Conservation (phyloP, 2,888 invertebrate genomes). For the Synergus gifuensis region DNA sequence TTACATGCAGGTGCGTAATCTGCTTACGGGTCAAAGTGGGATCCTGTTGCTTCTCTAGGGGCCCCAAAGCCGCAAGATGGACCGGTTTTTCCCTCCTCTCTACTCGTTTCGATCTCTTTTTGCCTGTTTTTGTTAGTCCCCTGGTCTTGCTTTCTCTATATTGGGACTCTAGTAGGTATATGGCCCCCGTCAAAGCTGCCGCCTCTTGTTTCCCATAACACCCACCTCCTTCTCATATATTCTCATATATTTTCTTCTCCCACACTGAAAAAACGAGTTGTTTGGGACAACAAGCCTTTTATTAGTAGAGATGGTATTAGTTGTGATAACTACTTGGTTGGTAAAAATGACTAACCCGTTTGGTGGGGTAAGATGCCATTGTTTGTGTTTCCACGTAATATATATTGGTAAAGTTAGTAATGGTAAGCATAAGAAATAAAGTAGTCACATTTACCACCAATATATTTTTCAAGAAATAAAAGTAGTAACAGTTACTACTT, state of each 20-base stretch:
- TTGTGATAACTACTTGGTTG: too few relatives aligned
- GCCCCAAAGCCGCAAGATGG: slow-evolving; percentile 49
- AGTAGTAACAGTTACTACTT: too few relatives aligned
- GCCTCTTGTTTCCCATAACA: slow-evolving; percentile 56
- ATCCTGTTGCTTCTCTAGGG: slow-evolving; percentile 42
- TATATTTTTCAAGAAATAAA: too few relatives aligned
- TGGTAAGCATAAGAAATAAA: too few relatives aligned
- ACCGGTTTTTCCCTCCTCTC: slow-evolving; percentile 54
- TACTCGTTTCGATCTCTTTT: slow-evolving; percentile 41
- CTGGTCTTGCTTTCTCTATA: slow-evolving; percentile 62
- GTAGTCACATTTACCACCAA: too few relatives aligned
- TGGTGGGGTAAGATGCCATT: too few relatives aligned
- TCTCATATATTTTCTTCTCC: slow-evolving; percentile 43
- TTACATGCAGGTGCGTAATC: slow-evolving; percentile 65
- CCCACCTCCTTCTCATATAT: slow-evolving; percentile 51
- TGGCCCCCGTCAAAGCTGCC: slow-evolving; percentile 58
- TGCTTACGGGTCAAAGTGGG: slow-evolving; percentile 59
- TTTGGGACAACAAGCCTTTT: too few relatives aligned
- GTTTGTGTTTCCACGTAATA: too few relatives aligned
- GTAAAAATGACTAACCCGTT: too few relatives aligned
- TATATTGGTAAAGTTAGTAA: too few relatives aligned
- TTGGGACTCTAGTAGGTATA: slow-evolving; percentile 60
- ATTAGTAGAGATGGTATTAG: too few relatives aligned
- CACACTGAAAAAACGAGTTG: too few relatives aligned
- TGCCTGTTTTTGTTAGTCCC: slow-evolving; percentile 41